A percentile compares a stretch with the other conserved stretches of the same genome.
Evolutionary conservation across 2,797 vertebrate species (phyloP).

Genomic region (Rhinella marina): DNA sequence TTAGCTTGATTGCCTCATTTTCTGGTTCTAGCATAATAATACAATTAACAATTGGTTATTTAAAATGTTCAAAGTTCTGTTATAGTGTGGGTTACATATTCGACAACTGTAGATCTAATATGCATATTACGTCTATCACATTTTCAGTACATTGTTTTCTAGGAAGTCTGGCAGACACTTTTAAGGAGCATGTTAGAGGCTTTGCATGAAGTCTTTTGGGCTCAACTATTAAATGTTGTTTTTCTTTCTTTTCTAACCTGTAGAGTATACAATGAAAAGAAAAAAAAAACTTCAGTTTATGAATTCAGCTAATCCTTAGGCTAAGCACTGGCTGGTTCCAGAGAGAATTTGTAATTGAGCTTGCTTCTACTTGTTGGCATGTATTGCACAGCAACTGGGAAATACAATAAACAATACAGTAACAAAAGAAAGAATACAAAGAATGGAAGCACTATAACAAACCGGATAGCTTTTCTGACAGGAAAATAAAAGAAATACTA

Average conservation of each 20-base stretch:
- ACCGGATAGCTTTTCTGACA: slow-evolving; percentile 13
- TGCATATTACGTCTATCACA: slow-evolving; percentile 20
- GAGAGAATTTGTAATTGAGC: slow-evolving; percentile 47
- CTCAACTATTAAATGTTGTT: slow-evolving; percentile 16
- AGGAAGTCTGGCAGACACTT: slow-evolving; percentile 32
- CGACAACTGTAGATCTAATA: slow-evolving; percentile 4
- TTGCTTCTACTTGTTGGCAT: slow-evolving; percentile 48
- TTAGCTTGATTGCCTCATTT: slow-evolving; percentile 56
- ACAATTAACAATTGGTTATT: slow-evolving; percentile 42
- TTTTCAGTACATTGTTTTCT: slow-evolving; percentile 25
- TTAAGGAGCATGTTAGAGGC: slow-evolving; percentile 17
- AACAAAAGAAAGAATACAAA: slow-evolving; percentile 30
- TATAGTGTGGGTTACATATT: slow-evolving; percentile 21
- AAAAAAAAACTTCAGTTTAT: slow-evolving; percentile 5
- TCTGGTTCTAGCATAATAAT: slow-evolving; percentile 45
- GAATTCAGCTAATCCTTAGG: slow-evolving; percentile 46
- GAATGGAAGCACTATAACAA: slow-evolving; percentile 29
- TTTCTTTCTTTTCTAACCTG: slow-evolving; percentile 4
- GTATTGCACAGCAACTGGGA: slow-evolving; percentile 45
- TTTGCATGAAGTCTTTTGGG: slow-evolving; percentile 23
- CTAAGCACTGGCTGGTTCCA: slow-evolving; percentile 30
- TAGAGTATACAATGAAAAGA: slow-evolving; percentile 26
- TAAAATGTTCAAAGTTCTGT: slow-evolving; percentile 24
- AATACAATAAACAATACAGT: slow-evolving; percentile 51
- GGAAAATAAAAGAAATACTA: slow-evolving; percentile 14